These are phyloP conservation scores for Chelonus formosanus DNA, from an alignment of 2,888 invertebrate genomes.

Conservation along the genomic window DNA sequence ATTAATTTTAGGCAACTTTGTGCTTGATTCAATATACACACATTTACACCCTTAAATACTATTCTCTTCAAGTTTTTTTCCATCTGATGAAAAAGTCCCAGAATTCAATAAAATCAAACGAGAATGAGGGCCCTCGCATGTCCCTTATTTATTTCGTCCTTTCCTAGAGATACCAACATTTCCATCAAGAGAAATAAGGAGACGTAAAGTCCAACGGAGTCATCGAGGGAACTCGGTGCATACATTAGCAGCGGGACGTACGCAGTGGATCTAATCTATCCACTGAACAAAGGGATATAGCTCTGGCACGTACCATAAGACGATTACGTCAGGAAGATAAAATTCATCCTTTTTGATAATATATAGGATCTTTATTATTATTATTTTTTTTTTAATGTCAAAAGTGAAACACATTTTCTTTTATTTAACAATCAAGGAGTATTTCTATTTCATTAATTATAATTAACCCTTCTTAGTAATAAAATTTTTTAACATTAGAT, in stretches of 20 bases:
- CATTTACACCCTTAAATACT: slow-evolving; percentile 37
- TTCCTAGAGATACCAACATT: slow-evolving; percentile 33
- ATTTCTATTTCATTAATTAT: too few species aligned
- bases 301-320: slow-evolving; percentile 49
- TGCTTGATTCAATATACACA: slow-evolving; percentile 25
- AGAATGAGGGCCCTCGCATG: slow-evolving; percentile 45
- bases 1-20: slow-evolving; percentile 57
- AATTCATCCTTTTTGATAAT: neutral
- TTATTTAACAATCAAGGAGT: too few species aligned
- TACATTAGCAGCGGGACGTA: slow-evolving; percentile 54
- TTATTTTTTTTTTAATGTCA: too few species aligned
- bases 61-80: slow-evolving; percentile 35
- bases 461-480: too few species aligned
- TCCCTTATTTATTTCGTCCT: slow-evolving; percentile 45
- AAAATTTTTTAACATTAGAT: too few species aligned
- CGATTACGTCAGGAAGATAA: slow-evolving; percentile 51
- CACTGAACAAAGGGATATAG: slow-evolving; percentile 53
- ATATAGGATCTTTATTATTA: too few species aligned
- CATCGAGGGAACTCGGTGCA: slow-evolving; percentile 56
- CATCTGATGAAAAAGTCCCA: slow-evolving; percentile 58
- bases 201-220: slow-evolving; percentile 49
- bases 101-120: slow-evolving; percentile 64
- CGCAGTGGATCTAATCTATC: slow-evolving; percentile 46
- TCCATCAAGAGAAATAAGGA: slow-evolving; percentile 25
- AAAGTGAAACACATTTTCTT: too few species aligned